Conservation (phyloP, 2,888 invertebrate species). For the Apamea monoglypha region DNA sequence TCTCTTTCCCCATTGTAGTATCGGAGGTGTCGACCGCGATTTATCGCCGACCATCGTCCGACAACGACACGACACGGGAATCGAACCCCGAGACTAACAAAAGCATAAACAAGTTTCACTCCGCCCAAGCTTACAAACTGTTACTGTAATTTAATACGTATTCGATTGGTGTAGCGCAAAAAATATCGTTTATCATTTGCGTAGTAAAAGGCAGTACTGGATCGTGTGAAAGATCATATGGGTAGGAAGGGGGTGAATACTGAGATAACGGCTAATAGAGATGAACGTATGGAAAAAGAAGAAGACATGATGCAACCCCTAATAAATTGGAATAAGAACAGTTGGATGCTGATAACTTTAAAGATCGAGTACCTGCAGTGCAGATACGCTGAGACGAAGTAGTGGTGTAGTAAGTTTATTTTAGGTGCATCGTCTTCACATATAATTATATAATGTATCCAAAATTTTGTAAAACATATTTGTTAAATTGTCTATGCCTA, state of each 20-base stretch:
- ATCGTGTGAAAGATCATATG: not conserved
- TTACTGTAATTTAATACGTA: constrained; percentile 64
- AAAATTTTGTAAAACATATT: too few relatives aligned
- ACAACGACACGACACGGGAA: constrained; percentile 83
- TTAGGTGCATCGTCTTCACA: too few relatives aligned
- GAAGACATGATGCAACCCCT: not conserved
- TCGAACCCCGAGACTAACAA: constrained; percentile 80
- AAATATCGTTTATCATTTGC: constrained; percentile 32
- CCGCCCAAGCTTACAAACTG: constrained; percentile 61
- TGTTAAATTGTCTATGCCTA: too few relatives aligned
- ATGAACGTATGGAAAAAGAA: not conserved
- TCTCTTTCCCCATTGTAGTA: constrained; percentile 87
- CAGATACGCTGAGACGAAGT: too few relatives aligned
- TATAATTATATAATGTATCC: too few relatives aligned
- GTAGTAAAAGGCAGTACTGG: not conserved
- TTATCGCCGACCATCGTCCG: constrained; percentile 84
- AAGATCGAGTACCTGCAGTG: too few relatives aligned
- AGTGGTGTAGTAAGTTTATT: too few relatives aligned
- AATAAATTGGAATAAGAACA: not conserved
- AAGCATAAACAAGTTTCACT: constrained; percentile 76
- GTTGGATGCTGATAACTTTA: not conserved
- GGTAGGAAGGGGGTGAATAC: not conserved
- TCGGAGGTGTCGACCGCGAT: constrained; percentile 84
- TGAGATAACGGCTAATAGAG: not conserved
- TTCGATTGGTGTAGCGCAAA: constrained; percentile 48